phyloP scores from a whole-genome alignment of 2,113 vertebrate genomes.

The Leiothrix lutea region DNA sequence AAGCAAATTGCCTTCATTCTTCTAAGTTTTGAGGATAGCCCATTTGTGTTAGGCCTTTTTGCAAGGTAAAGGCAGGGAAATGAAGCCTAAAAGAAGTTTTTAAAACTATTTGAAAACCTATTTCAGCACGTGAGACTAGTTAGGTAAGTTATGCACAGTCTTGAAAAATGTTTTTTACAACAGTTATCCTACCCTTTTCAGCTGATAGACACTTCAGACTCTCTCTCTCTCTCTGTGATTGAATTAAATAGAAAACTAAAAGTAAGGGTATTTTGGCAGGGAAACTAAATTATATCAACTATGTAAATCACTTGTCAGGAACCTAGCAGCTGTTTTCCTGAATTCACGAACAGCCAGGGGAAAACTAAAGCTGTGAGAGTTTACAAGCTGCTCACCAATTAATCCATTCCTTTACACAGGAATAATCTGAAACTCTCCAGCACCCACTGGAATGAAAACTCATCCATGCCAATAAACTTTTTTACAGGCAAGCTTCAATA shows the following conservation, averaged over 20 bases:
- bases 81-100: not conserved
- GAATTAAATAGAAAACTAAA: slow-evolving; percentile 29
- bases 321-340: slow-evolving; percentile 50
- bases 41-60: not conserved
- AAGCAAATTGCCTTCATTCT: not conserved
- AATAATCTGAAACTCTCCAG: not conserved
- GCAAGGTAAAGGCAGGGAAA: not conserved
- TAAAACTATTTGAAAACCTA: not conserved
- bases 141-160: not conserved
- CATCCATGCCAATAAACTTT: slow-evolving; percentile 15
- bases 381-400: slow-evolving; percentile 31
- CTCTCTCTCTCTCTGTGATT: not conserved
- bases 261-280: slow-evolving; percentile 36
- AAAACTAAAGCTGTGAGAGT: slow-evolving; percentile 36
- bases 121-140: not conserved
- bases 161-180: not conserved
- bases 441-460: not conserved
- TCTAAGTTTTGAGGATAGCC: not conserved
- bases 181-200: not conserved
- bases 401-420: not conserved
- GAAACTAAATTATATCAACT: slow-evolving; percentile 34
- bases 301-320: slow-evolving; percentile 24
- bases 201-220: slow-evolving; percentile 1
- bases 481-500: not conserved
- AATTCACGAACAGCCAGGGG: slow-evolving; percentile 21